Conservation (phyloP, 2,888 invertebrate species). For the Thereva nobilitata region DNA sequence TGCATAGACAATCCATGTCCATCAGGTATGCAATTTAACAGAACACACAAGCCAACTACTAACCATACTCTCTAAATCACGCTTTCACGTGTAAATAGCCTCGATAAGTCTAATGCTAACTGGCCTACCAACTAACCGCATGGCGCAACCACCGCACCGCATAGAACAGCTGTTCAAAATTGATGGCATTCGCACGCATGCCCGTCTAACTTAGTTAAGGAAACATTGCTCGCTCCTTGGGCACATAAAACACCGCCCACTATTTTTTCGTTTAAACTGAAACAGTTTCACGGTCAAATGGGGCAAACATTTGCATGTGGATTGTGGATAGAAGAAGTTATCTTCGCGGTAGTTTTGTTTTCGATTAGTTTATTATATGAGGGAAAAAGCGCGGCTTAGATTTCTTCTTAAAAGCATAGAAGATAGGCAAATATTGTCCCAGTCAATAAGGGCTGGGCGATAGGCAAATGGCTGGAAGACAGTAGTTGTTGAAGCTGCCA, state of each 20-base stretch:
- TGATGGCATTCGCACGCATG: constrained; percentile 29
- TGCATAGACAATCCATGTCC: constrained; percentile 76
- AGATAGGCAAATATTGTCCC: no score
- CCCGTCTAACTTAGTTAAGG: constrained; percentile 17
- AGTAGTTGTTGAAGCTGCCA: no score
- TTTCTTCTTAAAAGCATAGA: no score
- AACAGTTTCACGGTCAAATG: constrained; percentile 13
- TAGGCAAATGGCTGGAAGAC: no score
- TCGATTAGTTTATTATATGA: not conserved
- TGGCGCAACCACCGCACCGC: not conserved
- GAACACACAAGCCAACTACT: constrained; percentile 10
- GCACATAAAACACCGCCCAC: no score
- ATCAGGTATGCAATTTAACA: constrained; percentile 60
- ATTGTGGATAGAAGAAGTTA: not conserved
- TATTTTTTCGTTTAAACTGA: not conserved
- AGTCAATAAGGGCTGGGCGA: no score
- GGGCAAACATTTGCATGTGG: constrained; percentile 23
- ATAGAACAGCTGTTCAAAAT: constrained; percentile 28
- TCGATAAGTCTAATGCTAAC: constrained; percentile 29
- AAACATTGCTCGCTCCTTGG: not conserved
- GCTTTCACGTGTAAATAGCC: constrained; percentile 24
- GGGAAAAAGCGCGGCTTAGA: not conserved
- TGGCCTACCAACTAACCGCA: constrained; percentile 13
- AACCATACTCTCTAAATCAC: constrained; percentile 29
- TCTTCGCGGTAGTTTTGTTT: constrained; percentile 6